Percentiles rank a stretch among this genome's conserved stretches.
Conservation (phyloP, 2,113 vertebrate genomes). For the Merops nubicus region DNA sequence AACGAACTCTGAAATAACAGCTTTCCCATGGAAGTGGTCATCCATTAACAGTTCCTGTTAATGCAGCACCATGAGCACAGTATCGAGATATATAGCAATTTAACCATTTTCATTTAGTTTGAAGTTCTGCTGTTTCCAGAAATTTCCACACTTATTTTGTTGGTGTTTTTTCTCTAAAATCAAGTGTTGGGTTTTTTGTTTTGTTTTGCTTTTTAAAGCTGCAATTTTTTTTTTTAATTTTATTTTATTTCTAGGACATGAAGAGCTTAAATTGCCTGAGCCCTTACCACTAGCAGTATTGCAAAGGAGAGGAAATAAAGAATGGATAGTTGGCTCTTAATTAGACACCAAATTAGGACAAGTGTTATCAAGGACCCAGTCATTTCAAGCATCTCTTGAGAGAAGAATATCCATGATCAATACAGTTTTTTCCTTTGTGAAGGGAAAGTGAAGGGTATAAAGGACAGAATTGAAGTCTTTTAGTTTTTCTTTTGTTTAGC, state of each 20-base stretch:
- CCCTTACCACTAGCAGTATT: background rate
- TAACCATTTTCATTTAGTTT: background rate
- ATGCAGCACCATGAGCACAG: background rate
- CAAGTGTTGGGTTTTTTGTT: background rate
- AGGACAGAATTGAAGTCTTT: background rate
- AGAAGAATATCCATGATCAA: slow-evolving; percentile 27
- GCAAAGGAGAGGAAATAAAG: background rate
- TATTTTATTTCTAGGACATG: background rate
- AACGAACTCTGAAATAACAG: background rate
- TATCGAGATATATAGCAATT: background rate
- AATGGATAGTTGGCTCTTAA: slow-evolving; percentile 17
- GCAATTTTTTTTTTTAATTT: slow-evolving; percentile 10
- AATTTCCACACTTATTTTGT: background rate
- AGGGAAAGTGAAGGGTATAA: background rate
- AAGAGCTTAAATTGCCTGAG: background rate
- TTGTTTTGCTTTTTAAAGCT: background rate
- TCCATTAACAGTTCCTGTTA: background rate
- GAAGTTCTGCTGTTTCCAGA: background rate
- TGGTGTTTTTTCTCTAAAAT: background rate
- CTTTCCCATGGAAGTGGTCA: background rate
- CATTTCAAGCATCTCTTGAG: slow-evolving; percentile 37
- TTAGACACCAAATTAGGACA: slow-evolving; percentile 18
- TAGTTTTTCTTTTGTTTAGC: background rate
- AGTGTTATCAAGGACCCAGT: background rate
- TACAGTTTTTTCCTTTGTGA: slow-evolving; percentile 10